Percentiles rank a stretch among this genome's conserved stretches.
phyloP scores from a whole-genome alignment of 2,113 vertebrate species.

The Plotosus lineatus region DNA sequence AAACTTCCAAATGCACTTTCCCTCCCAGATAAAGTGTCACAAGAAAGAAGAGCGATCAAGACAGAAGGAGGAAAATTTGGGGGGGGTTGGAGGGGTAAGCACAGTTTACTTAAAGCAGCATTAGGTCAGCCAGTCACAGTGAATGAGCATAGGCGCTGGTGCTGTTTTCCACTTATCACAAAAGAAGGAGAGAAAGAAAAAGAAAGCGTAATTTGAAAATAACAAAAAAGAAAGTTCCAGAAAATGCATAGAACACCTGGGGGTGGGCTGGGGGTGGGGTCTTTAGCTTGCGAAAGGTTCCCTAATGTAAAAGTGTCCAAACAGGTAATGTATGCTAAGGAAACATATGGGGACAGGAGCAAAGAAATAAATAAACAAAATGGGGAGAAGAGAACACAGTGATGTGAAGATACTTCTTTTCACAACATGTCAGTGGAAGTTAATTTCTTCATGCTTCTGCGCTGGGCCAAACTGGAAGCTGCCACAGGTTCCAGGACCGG shows the following conservation, averaged over 20 bases:
- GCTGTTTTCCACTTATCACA: slow-evolving; percentile 52
- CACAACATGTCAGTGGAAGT: slow-evolving; percentile 93
- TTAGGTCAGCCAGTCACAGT: slow-evolving; percentile 77
- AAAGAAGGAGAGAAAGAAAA: slow-evolving; percentile 17
- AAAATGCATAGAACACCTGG: slow-evolving; percentile 33
- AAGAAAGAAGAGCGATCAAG: slow-evolving; percentile 48
- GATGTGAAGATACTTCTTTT: slow-evolving; percentile 62
- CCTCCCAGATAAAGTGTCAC: slow-evolving; percentile 9
- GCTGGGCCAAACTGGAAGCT: slow-evolving; percentile 93
- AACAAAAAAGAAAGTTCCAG: slow-evolving; percentile 4
- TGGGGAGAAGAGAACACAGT: slow-evolving; percentile 36
- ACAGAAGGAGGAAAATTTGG: background rate
- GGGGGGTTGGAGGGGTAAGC: slow-evolving; percentile 46
- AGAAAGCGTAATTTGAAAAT: background rate
- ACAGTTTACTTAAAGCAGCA: slow-evolving; percentile 75
- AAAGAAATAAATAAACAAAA: slow-evolving; percentile 33
- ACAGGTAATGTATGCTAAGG: slow-evolving; percentile 9
- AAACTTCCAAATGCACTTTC: background rate
- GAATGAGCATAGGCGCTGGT: slow-evolving; percentile 77
- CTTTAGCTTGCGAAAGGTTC: slow-evolving; percentile 31
- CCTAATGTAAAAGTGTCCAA: slow-evolving; percentile 33
- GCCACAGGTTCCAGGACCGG: slow-evolving; percentile 94
- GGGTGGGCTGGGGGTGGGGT: too few species aligned
- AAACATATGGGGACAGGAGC: slow-evolving; percentile 14
- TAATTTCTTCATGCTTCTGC: slow-evolving; percentile 96